A percentile compares a stretch with the other conserved stretches of the same genome.
These are phyloP conservation scores for Coelogynopora nodosa DNA, from an alignment of 2,888 invertebrate genomes.

Conservation along the genomic window DNA sequence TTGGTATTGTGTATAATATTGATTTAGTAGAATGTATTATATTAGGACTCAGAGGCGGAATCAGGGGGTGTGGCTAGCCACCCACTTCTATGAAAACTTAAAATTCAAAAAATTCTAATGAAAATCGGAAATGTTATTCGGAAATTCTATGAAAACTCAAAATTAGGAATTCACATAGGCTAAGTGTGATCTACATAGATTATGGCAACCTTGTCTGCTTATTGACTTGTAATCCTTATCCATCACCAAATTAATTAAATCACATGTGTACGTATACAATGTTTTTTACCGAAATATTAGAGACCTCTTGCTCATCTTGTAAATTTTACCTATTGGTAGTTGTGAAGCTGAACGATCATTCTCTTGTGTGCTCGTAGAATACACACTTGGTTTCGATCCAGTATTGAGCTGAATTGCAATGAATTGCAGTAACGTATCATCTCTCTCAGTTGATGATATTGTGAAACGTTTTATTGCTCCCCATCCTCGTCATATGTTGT, in stretches of 20 bases:
- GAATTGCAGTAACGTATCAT: no score
- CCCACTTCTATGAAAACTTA: no score
- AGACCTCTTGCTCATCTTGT: constrained; percentile 4
- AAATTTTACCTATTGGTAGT: constrained; percentile 3
- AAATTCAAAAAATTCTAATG: no score
- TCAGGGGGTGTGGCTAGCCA: no score
- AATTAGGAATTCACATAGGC: no score
- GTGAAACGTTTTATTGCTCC: not conserved
- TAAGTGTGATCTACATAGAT: not conserved
- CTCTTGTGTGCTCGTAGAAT: not conserved
- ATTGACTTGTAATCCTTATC: constrained; percentile 10
- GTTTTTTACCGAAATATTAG: not conserved
- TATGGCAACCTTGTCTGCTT: not conserved
- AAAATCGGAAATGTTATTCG: no score
- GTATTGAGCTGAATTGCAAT: not conserved
- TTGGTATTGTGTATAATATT: no score
- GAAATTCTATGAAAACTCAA: no score
- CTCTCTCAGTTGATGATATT: constrained; percentile 23
- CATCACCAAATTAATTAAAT: constrained; percentile 5
- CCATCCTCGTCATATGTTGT: not conserved
- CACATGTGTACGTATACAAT: not conserved
- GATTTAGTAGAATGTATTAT: no score
- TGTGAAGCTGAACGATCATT: not conserved
- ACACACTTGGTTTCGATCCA: not conserved
- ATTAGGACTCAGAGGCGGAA: no score